phyloP scores from a whole-genome alignment of 1,140 invertebrate genomes.

The Drusus annulatus region DNA sequence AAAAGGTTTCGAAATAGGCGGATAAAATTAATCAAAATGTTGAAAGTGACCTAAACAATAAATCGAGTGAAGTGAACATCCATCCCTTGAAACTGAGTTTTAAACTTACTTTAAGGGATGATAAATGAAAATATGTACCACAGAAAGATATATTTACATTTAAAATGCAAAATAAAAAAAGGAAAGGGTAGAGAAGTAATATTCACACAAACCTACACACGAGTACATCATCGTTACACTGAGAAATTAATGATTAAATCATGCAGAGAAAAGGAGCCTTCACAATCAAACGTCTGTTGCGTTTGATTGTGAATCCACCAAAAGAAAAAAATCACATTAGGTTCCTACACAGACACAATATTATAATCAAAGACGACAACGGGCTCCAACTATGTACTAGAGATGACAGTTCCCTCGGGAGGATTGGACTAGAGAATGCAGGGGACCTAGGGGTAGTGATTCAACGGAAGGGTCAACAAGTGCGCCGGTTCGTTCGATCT shows the following conservation, averaged over 20 bases:
- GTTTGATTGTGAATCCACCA: no score
- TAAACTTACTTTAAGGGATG: no score
- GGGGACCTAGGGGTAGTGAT: not conserved
- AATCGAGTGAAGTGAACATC: no score
- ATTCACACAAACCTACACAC: slow-evolving; percentile 17
- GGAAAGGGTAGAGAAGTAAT: not conserved
- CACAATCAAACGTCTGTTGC: no score
- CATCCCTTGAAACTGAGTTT: no score
- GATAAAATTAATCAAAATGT: no score
- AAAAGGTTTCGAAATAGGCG: no score
- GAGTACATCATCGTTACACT: slow-evolving; percentile 14
- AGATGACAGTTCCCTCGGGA: not conserved
- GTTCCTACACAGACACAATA: not conserved
- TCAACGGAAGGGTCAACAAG: not conserved
- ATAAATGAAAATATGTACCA: no score
- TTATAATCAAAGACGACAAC: slow-evolving; percentile 12
- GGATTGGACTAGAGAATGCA: not conserved
- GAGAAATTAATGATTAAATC: slow-evolving; percentile 18
- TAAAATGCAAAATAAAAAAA: no score
- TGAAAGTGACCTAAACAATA: no score
- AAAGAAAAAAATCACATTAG: not conserved
- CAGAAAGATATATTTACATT: no score
- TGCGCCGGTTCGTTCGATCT: not conserved
- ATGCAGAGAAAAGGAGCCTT: slow-evolving; percentile 1
- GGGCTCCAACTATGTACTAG: slow-evolving; percentile 15